phyloP scores from a whole-genome alignment of 2,888 invertebrate species.

The Amiota mariae region DNA sequence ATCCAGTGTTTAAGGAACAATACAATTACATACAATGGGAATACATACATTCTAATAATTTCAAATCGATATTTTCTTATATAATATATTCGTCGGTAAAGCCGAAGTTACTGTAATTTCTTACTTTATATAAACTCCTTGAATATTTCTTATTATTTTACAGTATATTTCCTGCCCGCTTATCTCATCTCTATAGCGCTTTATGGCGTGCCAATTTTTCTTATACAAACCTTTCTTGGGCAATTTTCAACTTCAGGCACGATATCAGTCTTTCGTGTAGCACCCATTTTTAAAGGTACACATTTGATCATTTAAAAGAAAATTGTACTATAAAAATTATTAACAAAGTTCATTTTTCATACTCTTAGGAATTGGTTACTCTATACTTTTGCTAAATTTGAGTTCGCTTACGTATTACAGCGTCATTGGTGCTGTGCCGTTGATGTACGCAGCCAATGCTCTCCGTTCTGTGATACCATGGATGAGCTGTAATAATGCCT shows the following conservation, averaged over 20 bases:
- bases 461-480: slow-evolving; percentile 82
- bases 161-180: slow-evolving; percentile 63
- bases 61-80: no score
- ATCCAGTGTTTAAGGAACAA: no score
- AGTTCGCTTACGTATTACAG: slow-evolving; percentile 89
- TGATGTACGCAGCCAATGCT: slow-evolving; percentile 85
- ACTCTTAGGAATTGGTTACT: slow-evolving; percentile 76
- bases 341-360: background rate
- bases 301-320: background rate
- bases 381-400: slow-evolving; percentile 85
- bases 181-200: slow-evolving; percentile 64
- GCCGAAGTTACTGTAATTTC: background rate
- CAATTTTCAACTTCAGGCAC: slow-evolving; percentile 89
- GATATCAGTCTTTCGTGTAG: slow-evolving; percentile 86
- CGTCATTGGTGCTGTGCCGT: slow-evolving; percentile 87
- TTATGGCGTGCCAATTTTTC: slow-evolving; percentile 83
- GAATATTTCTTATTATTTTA: slow-evolving; percentile 17
- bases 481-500: slow-evolving; percentile 83
- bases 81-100: background rate
- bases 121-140: background rate
- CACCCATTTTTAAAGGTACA: slow-evolving; percentile 90
- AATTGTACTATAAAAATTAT: background rate
- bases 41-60: no score
- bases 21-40: no score
- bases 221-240: slow-evolving; percentile 89